Evolutionary conservation across 2,888 invertebrate genomes (phyloP), one percentile per base, ranked within the genome.

Genomic region (Eumerus sabulonum): DNA sequence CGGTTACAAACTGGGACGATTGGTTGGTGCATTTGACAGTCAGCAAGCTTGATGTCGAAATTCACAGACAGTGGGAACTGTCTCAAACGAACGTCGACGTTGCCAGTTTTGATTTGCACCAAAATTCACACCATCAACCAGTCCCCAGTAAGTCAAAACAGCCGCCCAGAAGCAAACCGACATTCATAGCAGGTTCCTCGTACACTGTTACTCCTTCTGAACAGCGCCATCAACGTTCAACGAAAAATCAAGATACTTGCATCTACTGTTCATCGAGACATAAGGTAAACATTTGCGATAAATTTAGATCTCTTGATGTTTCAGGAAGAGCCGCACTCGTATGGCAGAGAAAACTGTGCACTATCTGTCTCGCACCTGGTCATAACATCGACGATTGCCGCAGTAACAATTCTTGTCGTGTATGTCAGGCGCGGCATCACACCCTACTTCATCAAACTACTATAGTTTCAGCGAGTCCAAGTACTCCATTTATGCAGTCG

Each of bases 211-310:
- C n/a, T n/a, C n/a, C n/a, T n/a, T n/a, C n/a, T n/a, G n/a, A n/a
- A n/a, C n/a, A n/a, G n/a, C n/a, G n/a, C n/a, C n/a, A n/a, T n/a
- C n/a, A n/a, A n/a, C n/a, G n/a, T n/a, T n/a, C n/a, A n/a, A n/a
- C n/a, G n/a, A n/a, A n/a, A n/a, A n/a, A n/a, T 9, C 36, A 27
- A 38, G 19, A 12, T 14, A 17, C 53, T 13, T 57, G 59, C 12
- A 7, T 12, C 1, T 68, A 13, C 44, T 60, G 51, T 16, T 60
- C 60, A 9, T 14, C 12, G 9, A 59, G 16, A 5, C 59, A 68
- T 12, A 50, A 35, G 11, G 44, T 68, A 0, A 44, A 68, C 36
- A 59, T 3, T 12, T 72, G 64, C 13, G 51, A 63, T n/a, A 66
- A 57, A 1, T 71, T 62, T 18, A 54, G 45, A 9, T 36, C 50